phyloP scores from a whole-genome alignment of 2,797 vertebrate species.

The Sitta carolinensis region DNA sequence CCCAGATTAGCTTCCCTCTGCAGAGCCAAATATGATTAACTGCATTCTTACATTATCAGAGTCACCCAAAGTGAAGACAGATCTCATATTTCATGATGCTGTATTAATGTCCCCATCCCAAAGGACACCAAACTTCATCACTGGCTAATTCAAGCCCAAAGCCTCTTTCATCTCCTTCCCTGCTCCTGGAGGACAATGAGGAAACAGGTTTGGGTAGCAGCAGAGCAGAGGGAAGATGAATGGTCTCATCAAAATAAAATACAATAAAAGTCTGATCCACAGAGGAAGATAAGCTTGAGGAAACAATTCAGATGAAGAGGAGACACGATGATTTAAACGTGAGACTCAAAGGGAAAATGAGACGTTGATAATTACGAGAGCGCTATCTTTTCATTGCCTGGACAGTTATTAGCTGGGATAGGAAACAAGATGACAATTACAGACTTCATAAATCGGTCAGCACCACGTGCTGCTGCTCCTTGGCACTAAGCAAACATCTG shows the following conservation, averaged over 20 bases:
- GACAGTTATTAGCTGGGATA: not conserved
- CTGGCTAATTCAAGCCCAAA: slow-evolving; percentile 54
- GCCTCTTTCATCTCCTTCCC: slow-evolving; percentile 30
- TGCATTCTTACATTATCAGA: slow-evolving; percentile 58
- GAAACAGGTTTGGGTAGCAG: not conserved
- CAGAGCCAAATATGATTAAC: slow-evolving; percentile 64
- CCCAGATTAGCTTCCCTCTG: slow-evolving; percentile 50
- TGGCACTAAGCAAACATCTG: not conserved
- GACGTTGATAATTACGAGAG: slow-evolving; percentile 10
- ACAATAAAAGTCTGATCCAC: not conserved
- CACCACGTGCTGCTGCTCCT: rapidly evolving
- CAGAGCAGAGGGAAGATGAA: not conserved
- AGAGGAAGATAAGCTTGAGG: slow-evolving; percentile 14
- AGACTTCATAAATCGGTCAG: not conserved
- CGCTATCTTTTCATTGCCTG: not conserved
- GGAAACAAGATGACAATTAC: not conserved
- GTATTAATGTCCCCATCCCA: slow-evolving; percentile 68
- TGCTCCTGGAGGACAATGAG: not conserved
- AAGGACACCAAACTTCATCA: slow-evolving; percentile 45
- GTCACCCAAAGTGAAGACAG: slow-evolving; percentile 50
- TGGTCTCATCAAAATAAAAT: not conserved
- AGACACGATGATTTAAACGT: not conserved
- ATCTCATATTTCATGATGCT: slow-evolving; percentile 62
- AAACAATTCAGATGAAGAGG: slow-evolving; percentile 25
- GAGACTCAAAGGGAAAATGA: not conserved